These are phyloP conservation scores for Petrocephalus microphthalmus DNA, from an alignment of 2,113 vertebrate species.

Conservation along the genomic window DNA sequence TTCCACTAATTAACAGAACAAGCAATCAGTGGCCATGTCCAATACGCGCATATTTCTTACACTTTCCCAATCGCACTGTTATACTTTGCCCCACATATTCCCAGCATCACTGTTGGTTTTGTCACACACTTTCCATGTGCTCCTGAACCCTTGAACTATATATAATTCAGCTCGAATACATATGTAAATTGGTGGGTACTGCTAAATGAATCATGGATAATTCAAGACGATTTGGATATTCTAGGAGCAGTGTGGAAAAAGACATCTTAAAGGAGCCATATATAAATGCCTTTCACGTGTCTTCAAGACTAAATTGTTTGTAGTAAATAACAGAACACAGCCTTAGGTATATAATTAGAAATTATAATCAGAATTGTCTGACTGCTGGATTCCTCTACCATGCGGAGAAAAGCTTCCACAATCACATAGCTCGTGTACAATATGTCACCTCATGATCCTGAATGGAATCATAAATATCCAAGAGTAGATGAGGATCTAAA, in stretches of 20 bases:
- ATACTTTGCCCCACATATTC: neutral
- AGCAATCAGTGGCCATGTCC: neutral
- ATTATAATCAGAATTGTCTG: neutral
- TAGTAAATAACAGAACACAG: neutral
- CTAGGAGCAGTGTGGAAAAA: neutral
- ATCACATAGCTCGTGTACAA: neutral
- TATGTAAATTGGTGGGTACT: neutral
- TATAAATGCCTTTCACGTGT: neutral
- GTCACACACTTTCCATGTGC: neutral
- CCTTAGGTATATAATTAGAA: neutral
- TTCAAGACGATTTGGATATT: neutral
- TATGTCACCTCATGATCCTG: neutral
- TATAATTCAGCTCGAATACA: neutral
- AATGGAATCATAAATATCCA: neutral
- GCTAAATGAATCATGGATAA: neutral
- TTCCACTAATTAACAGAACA: neutral
- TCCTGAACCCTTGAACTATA: neutral
- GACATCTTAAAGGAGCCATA: neutral
- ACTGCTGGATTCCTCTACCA: neutral
- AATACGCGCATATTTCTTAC: neutral
- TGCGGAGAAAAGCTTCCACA: neutral
- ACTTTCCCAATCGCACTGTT: neutral
- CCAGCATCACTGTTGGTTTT: neutral
- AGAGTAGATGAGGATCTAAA: neutral
- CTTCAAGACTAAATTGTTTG: neutral